phyloP scores from a whole-genome alignment of 2,113 vertebrate genomes.

The Haplochromis burtoni region DNA sequence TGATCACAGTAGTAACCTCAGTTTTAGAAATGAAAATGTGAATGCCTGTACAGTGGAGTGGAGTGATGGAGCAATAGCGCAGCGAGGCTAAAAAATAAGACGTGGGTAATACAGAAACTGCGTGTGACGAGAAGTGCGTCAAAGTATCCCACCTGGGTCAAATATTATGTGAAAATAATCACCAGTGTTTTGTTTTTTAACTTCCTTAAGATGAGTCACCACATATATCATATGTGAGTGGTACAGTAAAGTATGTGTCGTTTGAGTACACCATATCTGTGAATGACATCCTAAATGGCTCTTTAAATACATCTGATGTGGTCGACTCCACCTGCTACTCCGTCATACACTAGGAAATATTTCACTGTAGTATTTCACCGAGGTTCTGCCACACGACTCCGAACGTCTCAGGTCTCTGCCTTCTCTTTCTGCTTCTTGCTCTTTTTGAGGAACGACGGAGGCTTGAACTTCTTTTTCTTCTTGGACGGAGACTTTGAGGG shows the following conservation, averaged over 20 bases:
- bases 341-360: conserved; percentile 4
- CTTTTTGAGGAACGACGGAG: conserved; percentile 95
- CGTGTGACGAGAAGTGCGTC: not conserved
- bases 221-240: not conserved
- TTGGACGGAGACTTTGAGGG: conserved; percentile 96
- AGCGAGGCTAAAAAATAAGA: conserved; percentile 31
- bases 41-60: conserved; percentile 16
- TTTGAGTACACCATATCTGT: not conserved
- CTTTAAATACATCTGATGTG: conserved; percentile 14
- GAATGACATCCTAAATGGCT: not conserved
- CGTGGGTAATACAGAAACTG: conserved; percentile 6
- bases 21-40: conserved; percentile 5
- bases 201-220: conserved; percentile 7
- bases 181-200: conserved; percentile 9
- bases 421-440: conserved; percentile 96
- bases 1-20: not conserved
- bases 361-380: conserved; percentile 45
- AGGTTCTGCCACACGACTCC: not conserved
- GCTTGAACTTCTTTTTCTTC: conserved; percentile 99
- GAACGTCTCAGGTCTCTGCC: conserved; percentile 78
- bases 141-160: conserved; percentile 24
- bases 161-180: conserved; percentile 38
- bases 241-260: conserved; percentile 2
- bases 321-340: conserved; percentile 8
- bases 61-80: not conserved